Evolutionary conservation across 2,113 vertebrate species (phyloP), one percentile per base, ranked within the genome.

Genomic region (Mustela nigripes): DNA sequence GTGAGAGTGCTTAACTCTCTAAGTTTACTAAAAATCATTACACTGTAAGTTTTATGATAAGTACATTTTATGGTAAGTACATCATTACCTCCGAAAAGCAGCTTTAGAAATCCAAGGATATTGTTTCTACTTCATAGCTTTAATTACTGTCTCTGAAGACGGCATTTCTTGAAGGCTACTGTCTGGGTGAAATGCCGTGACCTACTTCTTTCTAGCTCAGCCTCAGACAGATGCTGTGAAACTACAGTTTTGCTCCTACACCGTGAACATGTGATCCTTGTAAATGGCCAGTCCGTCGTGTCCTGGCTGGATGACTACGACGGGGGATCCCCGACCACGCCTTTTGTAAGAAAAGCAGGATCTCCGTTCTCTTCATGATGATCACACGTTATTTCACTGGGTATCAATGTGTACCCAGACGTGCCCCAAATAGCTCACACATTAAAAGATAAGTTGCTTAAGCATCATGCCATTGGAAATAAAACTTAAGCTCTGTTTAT

Each of bases 241-340:
- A 62, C 0, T 22, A 24, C 12, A 36, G 19, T 33, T 11, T 42
- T 9, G 58, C 45, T 88, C 53, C 21, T 78, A 31, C 5, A 42
- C 12, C 85, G 58, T 28, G 94, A 93, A 83, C 56, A 48, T 1
- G 0, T 16, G 71, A n/a, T 4, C 78, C 15, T 81, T 31, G 0
- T n/a, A 33, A 93, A 39, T 2, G 24, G 39, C 31, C 62, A 26
- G 12, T 39, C 62, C 14, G n/a, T 39, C 36, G 21, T 62, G 62
- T 62, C n/a, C 50, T 80, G 36, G 48, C 4, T 9, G 24, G 53
- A 21, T 31, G 39, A 28, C 11, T 31, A 42, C 0, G 3, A 5
- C 2, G 0, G 1, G 4, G 58, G n/a, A 12, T 63, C 31, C 16
- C 65, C 4, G 65, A 28, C 12, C 22, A 19, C 5, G 9, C 0